phyloP scores from a whole-genome alignment of 2,113 vertebrate genomes.

The Thamnophis sirtalis region DNA sequence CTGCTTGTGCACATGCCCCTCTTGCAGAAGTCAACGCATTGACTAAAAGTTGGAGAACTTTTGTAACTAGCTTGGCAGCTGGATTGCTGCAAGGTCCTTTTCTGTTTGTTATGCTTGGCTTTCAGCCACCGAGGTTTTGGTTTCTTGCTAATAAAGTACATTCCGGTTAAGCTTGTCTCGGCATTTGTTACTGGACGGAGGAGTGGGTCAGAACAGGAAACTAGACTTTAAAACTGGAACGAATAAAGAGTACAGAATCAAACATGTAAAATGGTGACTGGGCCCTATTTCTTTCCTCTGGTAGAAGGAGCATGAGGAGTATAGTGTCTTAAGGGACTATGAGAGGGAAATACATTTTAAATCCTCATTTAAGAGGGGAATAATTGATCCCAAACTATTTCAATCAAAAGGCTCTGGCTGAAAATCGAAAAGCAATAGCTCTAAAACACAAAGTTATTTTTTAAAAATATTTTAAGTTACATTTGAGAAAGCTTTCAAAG shows the following conservation, averaged over 20 bases:
- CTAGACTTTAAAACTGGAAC: background rate
- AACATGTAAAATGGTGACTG: background rate
- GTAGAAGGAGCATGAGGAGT: background rate
- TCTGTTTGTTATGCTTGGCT: too few relatives aligned
- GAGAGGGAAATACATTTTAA: background rate
- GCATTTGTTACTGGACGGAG: too few relatives aligned
- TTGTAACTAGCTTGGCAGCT: too few relatives aligned
- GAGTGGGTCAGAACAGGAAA: too few relatives aligned
- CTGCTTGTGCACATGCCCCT: too few relatives aligned
- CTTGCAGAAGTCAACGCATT: too few relatives aligned
- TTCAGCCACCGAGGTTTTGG: too few relatives aligned
- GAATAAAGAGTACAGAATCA: background rate
- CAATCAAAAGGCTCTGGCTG: background rate
- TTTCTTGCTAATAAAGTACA: too few relatives aligned
- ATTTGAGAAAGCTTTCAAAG: slow-evolving; percentile 36
- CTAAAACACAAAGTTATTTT: background rate
- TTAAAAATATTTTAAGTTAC: background rate
- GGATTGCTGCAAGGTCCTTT: too few relatives aligned
- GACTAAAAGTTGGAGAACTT: too few relatives aligned
- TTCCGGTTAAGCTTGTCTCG: too few relatives aligned
- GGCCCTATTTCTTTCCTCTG: background rate
- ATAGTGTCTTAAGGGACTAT: background rate
- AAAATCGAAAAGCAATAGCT: background rate
- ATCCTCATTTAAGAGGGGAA: background rate
- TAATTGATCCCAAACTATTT: background rate